Evolutionary conservation across 2,113 vertebrate genomes (phyloP).

Genomic region (Apteryx owenii): DNA sequence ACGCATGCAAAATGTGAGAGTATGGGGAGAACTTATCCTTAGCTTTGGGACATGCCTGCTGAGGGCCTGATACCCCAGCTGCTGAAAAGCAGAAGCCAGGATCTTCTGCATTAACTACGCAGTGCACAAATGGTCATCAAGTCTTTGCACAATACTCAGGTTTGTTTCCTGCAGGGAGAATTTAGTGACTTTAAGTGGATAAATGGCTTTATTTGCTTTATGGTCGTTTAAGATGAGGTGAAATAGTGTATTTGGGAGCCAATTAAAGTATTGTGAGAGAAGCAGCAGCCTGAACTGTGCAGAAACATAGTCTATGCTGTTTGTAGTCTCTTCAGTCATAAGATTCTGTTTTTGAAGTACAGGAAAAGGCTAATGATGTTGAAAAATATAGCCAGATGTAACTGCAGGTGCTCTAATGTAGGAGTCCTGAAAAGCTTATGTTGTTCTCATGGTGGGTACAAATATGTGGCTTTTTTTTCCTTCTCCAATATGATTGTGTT

Average conservation of each 20-base stretch:
- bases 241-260: neutral
- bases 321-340: neutral
- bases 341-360: neutral
- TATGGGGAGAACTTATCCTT: neutral
- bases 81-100: neutral
- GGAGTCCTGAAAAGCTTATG: neutral
- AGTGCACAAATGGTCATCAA: neutral
- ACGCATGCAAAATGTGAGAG: neutral
- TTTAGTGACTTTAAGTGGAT: neutral
- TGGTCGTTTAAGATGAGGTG: neutral
- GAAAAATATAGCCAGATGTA: neutral
- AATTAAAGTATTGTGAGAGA: neutral
- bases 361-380: neutral
- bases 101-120: neutral
- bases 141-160: neutral
- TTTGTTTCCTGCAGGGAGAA: neutral
- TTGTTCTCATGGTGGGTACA: neutral
- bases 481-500: neutral
- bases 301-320: neutral
- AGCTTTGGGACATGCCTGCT: neutral
- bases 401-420: neutral
- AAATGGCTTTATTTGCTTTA: neutral
- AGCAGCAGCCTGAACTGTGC: neutral
- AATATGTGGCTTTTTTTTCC: neutral
- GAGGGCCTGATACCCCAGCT: neutral